Evolutionary conservation across 2,888 invertebrate genomes (phyloP), one percentile per base, ranked within the genome.

Genomic region (Apodemia duryi): DNA sequence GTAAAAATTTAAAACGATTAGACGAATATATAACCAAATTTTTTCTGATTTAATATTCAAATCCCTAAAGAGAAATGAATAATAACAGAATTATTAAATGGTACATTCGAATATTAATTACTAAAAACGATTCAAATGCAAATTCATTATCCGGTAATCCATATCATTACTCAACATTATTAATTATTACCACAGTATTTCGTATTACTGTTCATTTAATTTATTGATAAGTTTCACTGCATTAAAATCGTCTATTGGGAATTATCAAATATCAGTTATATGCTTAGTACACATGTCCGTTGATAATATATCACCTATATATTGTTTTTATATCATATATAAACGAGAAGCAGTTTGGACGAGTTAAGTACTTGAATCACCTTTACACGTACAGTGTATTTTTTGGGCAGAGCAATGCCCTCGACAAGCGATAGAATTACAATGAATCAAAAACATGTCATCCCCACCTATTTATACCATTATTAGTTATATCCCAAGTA

Each of bases 121-220:
- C 52, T 9, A 52, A 52, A 52, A 52, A 52, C 52, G 52, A 52
- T 52, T 52, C 52, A 52, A 52, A 52, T 52, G 6, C 21, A 41
- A 41, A 41, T 41, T 41, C 41, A 41, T 41, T 41, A 28, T 28
- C 6, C 52, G 28, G 28, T 52, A 52, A 28, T 52, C 52, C 52
- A 52, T 52, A 28, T 52, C 52, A 52, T 52, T 28, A 28, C 52
- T 52, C 52, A 52, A 52, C 52, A 52, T 28, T 28, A 52, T 52
- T 52, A 52, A 52, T 52, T 52, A 28, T 52, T 28, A 52, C 52
- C 52, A 52, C 52, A 52, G 28, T 9, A 52, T 52, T 52, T 28
- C 28, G 13, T 52, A 52, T 52, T 52, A 52, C 28, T 28, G 52
- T 28, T 7, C 9, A 52, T 28, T 52, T 6, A 52, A 52, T 52